Base-by-base conservation (phyloP, 2,888 invertebrate genomes). In the Drosophila merina region DNA sequence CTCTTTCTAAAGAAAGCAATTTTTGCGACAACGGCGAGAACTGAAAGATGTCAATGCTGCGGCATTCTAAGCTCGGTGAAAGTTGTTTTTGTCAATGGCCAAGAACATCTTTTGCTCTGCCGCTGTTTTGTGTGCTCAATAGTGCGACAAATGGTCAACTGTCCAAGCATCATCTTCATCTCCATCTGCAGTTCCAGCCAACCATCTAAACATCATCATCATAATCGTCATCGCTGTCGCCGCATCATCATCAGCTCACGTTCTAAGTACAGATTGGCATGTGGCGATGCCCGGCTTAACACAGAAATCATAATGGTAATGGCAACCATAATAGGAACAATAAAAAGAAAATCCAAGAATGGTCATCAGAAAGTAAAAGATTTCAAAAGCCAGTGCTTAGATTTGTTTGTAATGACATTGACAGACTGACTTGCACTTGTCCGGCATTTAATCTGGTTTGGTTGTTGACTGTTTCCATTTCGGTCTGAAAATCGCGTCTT, bases 81-180 rank as follows among this genome's bases (percentile, higher is more conserved):
- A 85, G 86, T 84, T 76, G 89, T 87, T 75, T 64, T 81, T 85
- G 74, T 83, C 79, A 79, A 79, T 76, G 67, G 74, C 83, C 85
- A 74, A 86, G 88, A 88, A 86, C 75, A 76, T 84, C 76, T 49
- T 80, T 77, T 79, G 73, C 79, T 74, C 57, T 30, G 49, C 25
- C 50, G 60, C 52, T 64, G 52, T 52, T 52, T 63, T 47, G 54
- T 64, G 64, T 64, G 64, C 64, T 71, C 71, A 73, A 70, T 70
- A 66, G 69, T 68, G 52, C 52, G 48, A 58, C 68, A 67, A 58
- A 58, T 69, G 58, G 48, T 49, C 44, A 70, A 63, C 62, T 63
- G 71, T 54, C 70, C 57, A 26, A 47, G 48, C 54, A 7, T 38
- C 64, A 66, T 49, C 36, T 20, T 28, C 51, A 51, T 20, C 38